Conservation (phyloP, 2,113 vertebrate species). For the Pelecanoides urinatrix region DNA sequence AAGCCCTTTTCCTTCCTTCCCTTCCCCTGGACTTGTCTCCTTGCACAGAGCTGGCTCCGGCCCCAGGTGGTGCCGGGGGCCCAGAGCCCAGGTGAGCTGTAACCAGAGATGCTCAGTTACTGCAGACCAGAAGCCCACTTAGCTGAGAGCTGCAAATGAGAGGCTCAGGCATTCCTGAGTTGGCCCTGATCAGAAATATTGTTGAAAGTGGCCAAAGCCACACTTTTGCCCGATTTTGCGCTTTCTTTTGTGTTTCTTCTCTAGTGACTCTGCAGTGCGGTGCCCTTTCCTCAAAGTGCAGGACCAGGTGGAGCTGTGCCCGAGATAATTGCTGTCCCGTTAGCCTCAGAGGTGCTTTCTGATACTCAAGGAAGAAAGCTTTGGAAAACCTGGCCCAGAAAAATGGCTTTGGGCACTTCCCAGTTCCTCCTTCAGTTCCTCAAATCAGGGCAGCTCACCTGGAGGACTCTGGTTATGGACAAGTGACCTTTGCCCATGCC, state of each 20-base stretch:
- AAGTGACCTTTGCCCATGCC: background rate
- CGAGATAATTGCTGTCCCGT: background rate
- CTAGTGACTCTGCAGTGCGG: rapidly evolving
- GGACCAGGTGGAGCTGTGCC: background rate
- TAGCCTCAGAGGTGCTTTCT: background rate
- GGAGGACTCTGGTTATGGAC: background rate
- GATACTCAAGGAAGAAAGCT: background rate
- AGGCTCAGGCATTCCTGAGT: background rate
- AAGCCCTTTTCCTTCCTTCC: constrained; percentile 44
- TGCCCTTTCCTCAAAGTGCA: background rate
- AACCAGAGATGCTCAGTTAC: background rate
- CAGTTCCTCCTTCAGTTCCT: background rate
- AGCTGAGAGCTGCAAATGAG: background rate
- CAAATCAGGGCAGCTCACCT: background rate
- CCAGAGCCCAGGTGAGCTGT: background rate
- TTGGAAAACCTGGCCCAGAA: background rate
- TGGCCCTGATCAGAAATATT: background rate
- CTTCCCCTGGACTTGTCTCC: background rate
- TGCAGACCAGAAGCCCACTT: background rate
- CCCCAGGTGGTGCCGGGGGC: rapidly evolving
- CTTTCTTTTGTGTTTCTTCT: background rate
- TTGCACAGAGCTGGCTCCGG: background rate
- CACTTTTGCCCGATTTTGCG: background rate
- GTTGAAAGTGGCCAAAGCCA: background rate
- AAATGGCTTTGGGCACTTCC: background rate